Evolutionary conservation across 2,888 invertebrate genomes (phyloP), one percentile per base, ranked within the genome.

Genomic region (Acleris emargana): DNA sequence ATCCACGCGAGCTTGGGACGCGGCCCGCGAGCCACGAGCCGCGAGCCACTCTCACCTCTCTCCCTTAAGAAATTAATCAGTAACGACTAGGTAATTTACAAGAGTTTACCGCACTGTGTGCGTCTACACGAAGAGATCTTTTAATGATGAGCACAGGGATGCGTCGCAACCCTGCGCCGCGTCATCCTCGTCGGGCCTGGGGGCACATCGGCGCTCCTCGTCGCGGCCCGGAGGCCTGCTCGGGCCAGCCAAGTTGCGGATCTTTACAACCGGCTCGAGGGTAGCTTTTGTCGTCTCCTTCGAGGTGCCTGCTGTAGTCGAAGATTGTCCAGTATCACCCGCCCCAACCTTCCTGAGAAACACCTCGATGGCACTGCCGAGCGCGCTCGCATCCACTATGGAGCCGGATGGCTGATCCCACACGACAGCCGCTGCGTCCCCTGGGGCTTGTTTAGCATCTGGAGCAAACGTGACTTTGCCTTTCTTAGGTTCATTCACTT

Each of bases 281-380:
- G 84, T 86, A 3, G 67, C 72, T 70, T 82, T 81, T 32, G 72
- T 84, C 63, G 76, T 69, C 72, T 77, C 90, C 73, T 72, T 91
- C 20, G 79, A 70, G 50, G 77, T 73, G 18, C 77, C 71, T 50
- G 76, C 74, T 28, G 76, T 83, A 20, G 82, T 88, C 69, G 82
- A 82, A 0, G 88, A 84, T 22, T 88, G 79, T 1, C 75, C 80
- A 49, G 93, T 88, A 16, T 93, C 94, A 67, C 87, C 91, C 50
- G 79, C 89, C 70, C 90, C 93, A 72, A 91, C 93, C 87, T 93
- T 94, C 78, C 94, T 94, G 45, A 97, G 89, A 79, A 97, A 97
- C 38, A 96, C 97, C 87, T 97, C 97, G 71, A 97, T 97, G 32
- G 97, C 97, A 79, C 95, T 96, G 25, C 97, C 97, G 43, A 97